Conservation (phyloP, 23 tunicate genomes). For the Phallusia fumigata region DNA sequence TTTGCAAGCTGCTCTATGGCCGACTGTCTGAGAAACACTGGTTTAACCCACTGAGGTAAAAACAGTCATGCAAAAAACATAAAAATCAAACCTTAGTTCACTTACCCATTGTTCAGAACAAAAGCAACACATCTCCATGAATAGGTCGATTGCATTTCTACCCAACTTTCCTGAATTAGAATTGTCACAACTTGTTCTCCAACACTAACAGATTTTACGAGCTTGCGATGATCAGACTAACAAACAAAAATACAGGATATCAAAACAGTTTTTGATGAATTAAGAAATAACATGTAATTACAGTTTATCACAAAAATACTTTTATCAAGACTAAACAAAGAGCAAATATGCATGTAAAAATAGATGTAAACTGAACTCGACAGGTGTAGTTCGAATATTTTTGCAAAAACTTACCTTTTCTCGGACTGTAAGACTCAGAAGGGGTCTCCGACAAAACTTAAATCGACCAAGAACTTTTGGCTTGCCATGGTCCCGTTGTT, state of each 20-base stretch:
- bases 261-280: neutral
- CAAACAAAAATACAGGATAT: neutral
- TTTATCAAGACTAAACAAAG: too few relatives aligned
- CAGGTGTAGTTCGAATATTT: too few relatives aligned
- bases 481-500: neutral
- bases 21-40: too few relatives aligned
- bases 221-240: constrained; percentile 60
- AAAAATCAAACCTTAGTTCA: neutral
- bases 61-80: neutral
- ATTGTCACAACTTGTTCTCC: constrained; percentile 42
- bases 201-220: constrained; percentile 7
- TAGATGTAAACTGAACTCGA: too few relatives aligned
- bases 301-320: too few relatives aligned
- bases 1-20: too few relatives aligned
- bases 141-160: constrained; percentile 37
- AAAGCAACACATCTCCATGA: constrained; percentile 63
- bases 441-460: constrained; percentile 68
- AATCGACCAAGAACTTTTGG: constrained; percentile 57
- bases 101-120: constrained; percentile 22
- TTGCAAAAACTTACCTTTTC: constrained; percentile 48
- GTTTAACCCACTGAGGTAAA: too few relatives aligned
- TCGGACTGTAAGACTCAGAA: constrained; percentile 32
- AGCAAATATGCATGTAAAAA: too few relatives aligned
- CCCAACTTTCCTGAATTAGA: constrained; percentile 55
- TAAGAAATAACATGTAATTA: too few relatives aligned